A percentile compares a stretch with the other conserved stretches of the same genome.
phyloP scores from a whole-genome alignment of 1,140 invertebrate genomes.

The Plectrocnemia conspersa region DNA sequence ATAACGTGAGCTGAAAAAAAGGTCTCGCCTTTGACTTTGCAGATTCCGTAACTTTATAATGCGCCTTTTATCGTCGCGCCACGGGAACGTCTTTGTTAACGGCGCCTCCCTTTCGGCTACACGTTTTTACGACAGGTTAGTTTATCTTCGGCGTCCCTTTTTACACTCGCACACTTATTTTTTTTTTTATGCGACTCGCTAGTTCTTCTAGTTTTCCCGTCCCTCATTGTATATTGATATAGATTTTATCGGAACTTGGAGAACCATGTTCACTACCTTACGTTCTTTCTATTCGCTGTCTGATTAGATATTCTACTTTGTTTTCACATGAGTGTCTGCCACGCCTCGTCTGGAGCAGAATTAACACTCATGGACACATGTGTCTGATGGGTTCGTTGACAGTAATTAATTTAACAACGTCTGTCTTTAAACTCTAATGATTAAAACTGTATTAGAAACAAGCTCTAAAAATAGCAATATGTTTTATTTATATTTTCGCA shows the following conservation, averaged over 20 bases:
- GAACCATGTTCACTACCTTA: too few species aligned
- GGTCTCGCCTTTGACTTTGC: constrained; percentile 9
- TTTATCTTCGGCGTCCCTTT: constrained; percentile 1
- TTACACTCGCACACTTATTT: not conserved
- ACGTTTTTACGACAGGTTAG: constrained; percentile 15
- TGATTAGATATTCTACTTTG: too few species aligned
- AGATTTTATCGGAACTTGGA: constrained; percentile 8
- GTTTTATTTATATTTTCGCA: too few species aligned
- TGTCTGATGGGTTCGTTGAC: too few species aligned
- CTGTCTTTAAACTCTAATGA: too few species aligned
- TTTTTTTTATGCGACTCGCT: not conserved
- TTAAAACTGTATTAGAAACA: too few species aligned
- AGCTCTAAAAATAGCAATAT: too few species aligned
- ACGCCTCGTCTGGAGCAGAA: too few species aligned
- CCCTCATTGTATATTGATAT: constrained; percentile 11
- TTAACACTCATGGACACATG: too few species aligned
- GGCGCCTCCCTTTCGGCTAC: constrained; percentile 11
- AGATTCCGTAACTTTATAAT: constrained; percentile 15
- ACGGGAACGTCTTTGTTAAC: constrained; percentile 16
- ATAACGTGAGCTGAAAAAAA: constrained; percentile 8
- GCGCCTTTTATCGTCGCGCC: constrained; percentile 14
- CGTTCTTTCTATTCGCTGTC: too few species aligned
- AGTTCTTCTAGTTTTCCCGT: not conserved
- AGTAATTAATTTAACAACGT: too few species aligned
- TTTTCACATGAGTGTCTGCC: too few species aligned